phyloP scores from a whole-genome alignment of 1,140 invertebrate genomes.

The Charaxes varanes region DNA sequence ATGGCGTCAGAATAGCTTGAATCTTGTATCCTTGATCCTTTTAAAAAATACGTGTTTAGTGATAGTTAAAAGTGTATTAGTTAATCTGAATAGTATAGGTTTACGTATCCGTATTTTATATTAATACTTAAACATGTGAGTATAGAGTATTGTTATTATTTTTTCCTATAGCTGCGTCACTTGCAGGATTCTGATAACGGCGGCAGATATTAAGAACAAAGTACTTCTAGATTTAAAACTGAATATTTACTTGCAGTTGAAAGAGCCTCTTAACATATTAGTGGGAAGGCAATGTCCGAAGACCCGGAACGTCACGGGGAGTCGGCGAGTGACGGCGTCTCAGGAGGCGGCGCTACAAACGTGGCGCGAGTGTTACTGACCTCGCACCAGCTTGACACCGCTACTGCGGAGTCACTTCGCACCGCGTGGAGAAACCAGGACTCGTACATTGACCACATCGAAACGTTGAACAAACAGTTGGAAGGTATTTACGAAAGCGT shows the following conservation, averaged over 20 bases:
- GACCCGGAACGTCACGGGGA: slow-evolving; percentile 62
- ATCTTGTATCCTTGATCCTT: slow-evolving; percentile 28
- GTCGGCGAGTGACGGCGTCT: slow-evolving; percentile 48
- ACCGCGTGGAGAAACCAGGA: slow-evolving; percentile 69
- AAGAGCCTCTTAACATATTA: slow-evolving; percentile 51
- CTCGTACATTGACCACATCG: slow-evolving; percentile 71
- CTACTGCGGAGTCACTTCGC: slow-evolving; percentile 59
- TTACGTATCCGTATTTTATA: slow-evolving; percentile 16
- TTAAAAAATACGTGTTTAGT: slow-evolving; percentile 20
- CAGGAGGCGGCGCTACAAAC: slow-evolving; percentile 47
- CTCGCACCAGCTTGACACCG: slow-evolving; percentile 60
- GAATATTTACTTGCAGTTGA: slow-evolving; percentile 60
- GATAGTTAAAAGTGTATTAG: slow-evolving; percentile 20
- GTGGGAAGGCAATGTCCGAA: slow-evolving; percentile 69
- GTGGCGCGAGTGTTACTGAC: slow-evolving; percentile 64
- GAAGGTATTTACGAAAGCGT: slow-evolving; percentile 73
- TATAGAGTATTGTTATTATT: slow-evolving; percentile 26
- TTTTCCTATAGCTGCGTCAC: slow-evolving; percentile 28
- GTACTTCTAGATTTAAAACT: slow-evolving; percentile 41
- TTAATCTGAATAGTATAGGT: slow-evolving; percentile 19
- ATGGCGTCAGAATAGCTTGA: slow-evolving; percentile 51
- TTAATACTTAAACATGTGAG: slow-evolving; percentile 38
- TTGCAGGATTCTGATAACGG: slow-evolving; percentile 55
- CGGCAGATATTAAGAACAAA: slow-evolving; percentile 38
- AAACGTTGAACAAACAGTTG: slow-evolving; percentile 72